phyloP scores from a whole-genome alignment of 2,113 vertebrate species.

The Mustela lutreola region DNA sequence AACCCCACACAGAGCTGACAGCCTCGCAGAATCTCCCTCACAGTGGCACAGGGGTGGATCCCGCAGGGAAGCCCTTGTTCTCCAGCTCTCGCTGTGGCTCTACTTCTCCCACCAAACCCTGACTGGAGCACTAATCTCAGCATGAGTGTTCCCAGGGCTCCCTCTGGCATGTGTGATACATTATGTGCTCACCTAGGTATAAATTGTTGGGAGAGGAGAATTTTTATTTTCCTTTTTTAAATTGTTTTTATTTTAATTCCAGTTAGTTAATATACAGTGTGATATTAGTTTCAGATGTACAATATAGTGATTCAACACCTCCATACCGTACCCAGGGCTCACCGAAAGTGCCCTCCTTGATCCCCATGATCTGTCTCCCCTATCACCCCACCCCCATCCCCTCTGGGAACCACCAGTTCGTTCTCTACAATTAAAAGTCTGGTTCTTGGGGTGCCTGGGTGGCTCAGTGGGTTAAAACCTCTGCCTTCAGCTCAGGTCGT shows the following conservation, averaged over 20 bases:
- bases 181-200: neutral
- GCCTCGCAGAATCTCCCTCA: neutral
- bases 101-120: neutral
- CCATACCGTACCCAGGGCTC: neutral
- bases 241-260: neutral
- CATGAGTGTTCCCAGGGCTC: neutral
- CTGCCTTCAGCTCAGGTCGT: too few species aligned
- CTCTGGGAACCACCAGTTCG: neutral
- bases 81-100: rapidly evolving
- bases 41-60: neutral
- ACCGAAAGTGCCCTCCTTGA: neutral
- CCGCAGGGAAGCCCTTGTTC: neutral
- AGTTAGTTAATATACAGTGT: neutral
- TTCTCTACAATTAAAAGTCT: neutral
- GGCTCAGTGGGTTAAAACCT: too few species aligned
- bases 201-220: neutral
- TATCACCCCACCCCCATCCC: neutral
- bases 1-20: neutral
- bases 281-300: neutral
- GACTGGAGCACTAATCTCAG: neutral
- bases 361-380: neutral
- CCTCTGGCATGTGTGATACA: neutral
- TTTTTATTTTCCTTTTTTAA: neutral
- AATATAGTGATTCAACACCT: neutral
- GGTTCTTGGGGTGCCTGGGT: neutral